Evolutionary conservation across 2,797 vertebrate species (phyloP), one percentile per base, ranked within the genome.

Genomic region (Kryptolebias ocellatus): DNA sequence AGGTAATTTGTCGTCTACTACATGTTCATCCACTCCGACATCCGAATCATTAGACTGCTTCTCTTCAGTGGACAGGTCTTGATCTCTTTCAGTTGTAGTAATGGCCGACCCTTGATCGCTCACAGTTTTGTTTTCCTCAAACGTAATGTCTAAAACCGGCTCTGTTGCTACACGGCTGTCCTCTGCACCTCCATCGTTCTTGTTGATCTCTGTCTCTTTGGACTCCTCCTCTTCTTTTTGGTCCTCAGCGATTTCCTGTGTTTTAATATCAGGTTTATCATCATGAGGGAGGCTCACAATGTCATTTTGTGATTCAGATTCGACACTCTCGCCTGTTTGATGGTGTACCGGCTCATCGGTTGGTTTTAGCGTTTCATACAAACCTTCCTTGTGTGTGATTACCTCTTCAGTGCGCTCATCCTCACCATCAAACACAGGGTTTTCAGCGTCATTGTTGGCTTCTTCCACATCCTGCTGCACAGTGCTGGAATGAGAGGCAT

Each of bases 51-150:
- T 14, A 18, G 71, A 55, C 0, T 62, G 47, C 3, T 15, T 66
- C 15, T 76, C 45, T 11, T 76, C 51, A 46, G 52, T 6, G 6
- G 52, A 17, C 1, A 9, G 34, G 0, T 76, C n/a, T 0, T 55
- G 16, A 16, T 71, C 29, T 1, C 16, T 39, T 67, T 76, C 72
- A 16, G 44, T 47, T 51, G 74, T 24, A 0, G 11, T 9, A 39
- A 14, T 2, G 10, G 18, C 28, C 4, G 62, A 34, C 50, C 72
- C 72, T 52, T 72, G 18, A 57, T 73, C 5, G 0, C 39, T 60
- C 2, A 4, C 4, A 0, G 27, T 79, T 76, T 67, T 52, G 15
- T 80, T 77, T 78, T 85, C 74, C 1, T 64, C 60, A 12, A 51
- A 17, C 27, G 53, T 15, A 16, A 20, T 10, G 6, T 61, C 53